A percentile compares a stretch with the other conserved stretches of the same genome.
These are phyloP conservation scores for Cryptops parisi DNA, from an alignment of 2,888 invertebrate species.

Conservation along the genomic window DNA sequence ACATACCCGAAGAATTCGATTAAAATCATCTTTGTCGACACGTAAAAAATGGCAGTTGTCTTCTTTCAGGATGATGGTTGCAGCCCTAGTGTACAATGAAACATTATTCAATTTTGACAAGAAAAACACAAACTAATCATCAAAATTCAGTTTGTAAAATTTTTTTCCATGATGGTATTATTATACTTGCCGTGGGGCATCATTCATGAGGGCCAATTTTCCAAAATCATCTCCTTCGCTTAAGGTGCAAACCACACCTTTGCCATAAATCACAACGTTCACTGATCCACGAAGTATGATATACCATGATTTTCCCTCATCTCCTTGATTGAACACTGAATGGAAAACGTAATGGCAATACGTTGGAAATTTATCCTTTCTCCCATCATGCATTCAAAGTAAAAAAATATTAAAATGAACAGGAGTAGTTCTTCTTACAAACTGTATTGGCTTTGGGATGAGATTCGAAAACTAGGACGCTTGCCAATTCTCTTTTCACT, in stretches of 20 bases:
- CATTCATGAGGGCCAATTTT: constrained; percentile 68
- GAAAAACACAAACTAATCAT: no score
- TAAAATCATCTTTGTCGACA: constrained; percentile 73
- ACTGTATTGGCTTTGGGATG: constrained; percentile 60
- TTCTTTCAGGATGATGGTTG: constrained; percentile 63
- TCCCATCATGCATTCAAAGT: no score
- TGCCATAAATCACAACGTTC: constrained; percentile 68
- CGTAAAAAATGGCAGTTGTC: constrained; percentile 68
- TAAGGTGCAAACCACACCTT: constrained; percentile 64
- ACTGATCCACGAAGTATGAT: constrained; percentile 68
- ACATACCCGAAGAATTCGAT: constrained; percentile 50
- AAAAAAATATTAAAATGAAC: no score
- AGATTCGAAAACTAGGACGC: constrained; percentile 63
- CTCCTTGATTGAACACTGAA: constrained; percentile 67
- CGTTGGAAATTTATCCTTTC: no score
- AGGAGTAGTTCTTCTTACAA: constrained; percentile 33
- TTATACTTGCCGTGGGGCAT: constrained; percentile 51
- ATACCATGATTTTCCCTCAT: constrained; percentile 71
- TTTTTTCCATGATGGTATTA: not conserved
- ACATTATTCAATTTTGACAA: no score
- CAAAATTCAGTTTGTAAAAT: no score
- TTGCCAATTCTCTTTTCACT: constrained; percentile 62
- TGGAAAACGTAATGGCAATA: no score
- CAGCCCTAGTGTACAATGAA: constrained; percentile 47
- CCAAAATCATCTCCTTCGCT: constrained; percentile 79